Base-by-base conservation (phyloP, 2,888 invertebrate species). In the Beris morrisii region DNA sequence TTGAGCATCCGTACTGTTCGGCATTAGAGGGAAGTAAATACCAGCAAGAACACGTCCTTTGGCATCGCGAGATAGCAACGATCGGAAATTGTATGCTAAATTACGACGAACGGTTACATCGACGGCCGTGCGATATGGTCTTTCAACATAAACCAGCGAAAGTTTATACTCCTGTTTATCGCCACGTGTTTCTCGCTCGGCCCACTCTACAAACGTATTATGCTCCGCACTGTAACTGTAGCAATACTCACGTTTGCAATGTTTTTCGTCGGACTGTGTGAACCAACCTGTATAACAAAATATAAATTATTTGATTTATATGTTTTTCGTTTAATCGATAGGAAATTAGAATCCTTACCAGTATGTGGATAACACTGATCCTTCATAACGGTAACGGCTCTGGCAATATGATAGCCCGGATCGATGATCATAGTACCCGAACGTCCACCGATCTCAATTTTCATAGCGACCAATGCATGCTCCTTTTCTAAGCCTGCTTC, bases 51-150 rank as follows among this genome's bases (percentile, higher is more conserved):
- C 84, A 72, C 90, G 88, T 57, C 94, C 94, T 74, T 93, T 93
- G 71, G 88, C 89, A 79, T 93, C 91, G 63, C 95, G 86, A 5
- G 91, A 87, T 63, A 95, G 82, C 58, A 94, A 84, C 77, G 91
- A 92, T 77, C 91, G 85, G 78, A 73, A 84, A 75, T 91, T 90
- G 83, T 94, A 95, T 28, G 92, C 90, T 74, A 95, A 82, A 79
- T 95, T 95, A 73, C 95, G 87, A 74, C 95, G 88, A 78, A 95
- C 95, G 0, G 95, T 93, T 32, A 95, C 91, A 77, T 89, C 89
- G 63, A 95, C 86, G 55, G 92, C 91, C 61, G 90, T 89, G 71
- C 90, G 82, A 77, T 92, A 94, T 5, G 92, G 88, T 75, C 87
- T 86, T 61, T 88, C 89, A 66, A 91, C 86, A 77, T 92, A 95